Evolutionary conservation across 2,797 vertebrate species (phyloP).

Genomic region (Lepilemur ruficaudatus): DNA sequence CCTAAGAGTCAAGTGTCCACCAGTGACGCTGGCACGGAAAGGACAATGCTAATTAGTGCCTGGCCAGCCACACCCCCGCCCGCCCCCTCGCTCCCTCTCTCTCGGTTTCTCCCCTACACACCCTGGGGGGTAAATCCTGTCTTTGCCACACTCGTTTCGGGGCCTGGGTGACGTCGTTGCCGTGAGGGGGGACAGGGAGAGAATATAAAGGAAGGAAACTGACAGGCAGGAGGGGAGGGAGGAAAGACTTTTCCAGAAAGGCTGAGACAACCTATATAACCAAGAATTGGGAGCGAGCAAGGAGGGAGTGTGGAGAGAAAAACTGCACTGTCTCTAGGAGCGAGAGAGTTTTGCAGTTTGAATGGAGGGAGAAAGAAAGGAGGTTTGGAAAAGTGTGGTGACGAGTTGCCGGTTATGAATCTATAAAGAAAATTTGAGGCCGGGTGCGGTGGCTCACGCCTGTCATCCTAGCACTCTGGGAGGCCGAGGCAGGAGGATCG

Average conservation of each 20-base stretch:
- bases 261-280: neutral
- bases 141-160: neutral
- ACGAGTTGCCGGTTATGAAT: neutral
- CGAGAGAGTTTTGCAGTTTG: neutral
- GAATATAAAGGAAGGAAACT: neutral
- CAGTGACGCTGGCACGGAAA: neutral
- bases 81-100: too few relatives aligned
- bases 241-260: neutral
- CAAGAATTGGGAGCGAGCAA: neutral
- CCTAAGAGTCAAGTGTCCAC: neutral
- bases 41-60: accelerated
- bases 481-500: too few relatives aligned
- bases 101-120: neutral
- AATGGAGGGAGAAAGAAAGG: neutral
- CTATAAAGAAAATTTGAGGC: too few relatives aligned
- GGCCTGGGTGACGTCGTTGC: neutral
- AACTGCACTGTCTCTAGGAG: too few relatives aligned
- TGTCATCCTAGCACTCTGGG: too few relatives aligned
- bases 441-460: too few relatives aligned
- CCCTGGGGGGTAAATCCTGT: neutral
- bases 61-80: accelerated
- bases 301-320: neutral
- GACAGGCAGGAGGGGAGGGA: neutral
- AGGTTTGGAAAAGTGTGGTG: neutral
- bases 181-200: neutral